Percentiles rank a stretch among this genome's conserved stretches.
phyloP scores from a whole-genome alignment of 2,888 invertebrate species.

The Baccha elongata region DNA sequence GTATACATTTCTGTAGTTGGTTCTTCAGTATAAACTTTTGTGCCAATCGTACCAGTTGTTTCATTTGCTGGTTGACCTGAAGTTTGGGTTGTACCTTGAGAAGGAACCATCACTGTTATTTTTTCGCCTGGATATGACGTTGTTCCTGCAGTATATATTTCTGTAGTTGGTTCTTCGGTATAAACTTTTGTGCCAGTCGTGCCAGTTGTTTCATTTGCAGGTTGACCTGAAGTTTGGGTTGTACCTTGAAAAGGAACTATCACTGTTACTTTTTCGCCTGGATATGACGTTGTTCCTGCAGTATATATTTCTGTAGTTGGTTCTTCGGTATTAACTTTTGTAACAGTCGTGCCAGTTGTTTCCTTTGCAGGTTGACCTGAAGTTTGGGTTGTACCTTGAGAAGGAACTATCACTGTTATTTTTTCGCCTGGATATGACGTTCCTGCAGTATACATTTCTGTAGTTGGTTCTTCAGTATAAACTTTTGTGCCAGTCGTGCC shows the following conservation, averaged over 20 bases:
- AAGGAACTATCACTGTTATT: background rate
- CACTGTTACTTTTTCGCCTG: background rate
- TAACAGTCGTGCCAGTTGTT: too few species aligned
- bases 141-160: background rate
- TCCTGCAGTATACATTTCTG: background rate
- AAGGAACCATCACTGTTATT: background rate
- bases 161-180: background rate
- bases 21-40: too few species aligned
- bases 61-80: background rate
- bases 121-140: background rate
- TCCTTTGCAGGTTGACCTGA: background rate
- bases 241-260: background rate
- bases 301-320: background rate
- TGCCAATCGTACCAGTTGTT: too few species aligned
- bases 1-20: background rate
- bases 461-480: background rate
- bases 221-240: background rate
- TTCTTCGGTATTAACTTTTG: too few species aligned
- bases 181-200: too few species aligned
- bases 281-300: conserved; percentile 3
- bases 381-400: background rate
- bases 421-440: background rate
- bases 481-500: too few species aligned
- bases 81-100: background rate
- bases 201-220: too few species aligned